phyloP scores from a whole-genome alignment of 2,797 vertebrate genomes.

The Rachycentron canadum region DNA sequence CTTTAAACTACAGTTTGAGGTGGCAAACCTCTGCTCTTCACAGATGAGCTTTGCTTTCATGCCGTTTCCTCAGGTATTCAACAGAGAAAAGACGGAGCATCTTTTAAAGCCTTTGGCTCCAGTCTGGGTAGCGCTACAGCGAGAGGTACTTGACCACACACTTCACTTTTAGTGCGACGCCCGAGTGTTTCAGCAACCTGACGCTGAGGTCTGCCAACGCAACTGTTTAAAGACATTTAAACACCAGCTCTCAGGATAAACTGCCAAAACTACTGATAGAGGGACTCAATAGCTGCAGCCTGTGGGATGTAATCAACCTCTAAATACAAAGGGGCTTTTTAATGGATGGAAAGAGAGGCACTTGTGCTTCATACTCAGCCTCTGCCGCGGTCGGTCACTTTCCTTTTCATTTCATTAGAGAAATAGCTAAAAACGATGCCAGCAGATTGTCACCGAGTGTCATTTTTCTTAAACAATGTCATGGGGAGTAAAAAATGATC shows the following conservation, averaged over 20 bases:
- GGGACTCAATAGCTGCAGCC: slow-evolving; percentile 22
- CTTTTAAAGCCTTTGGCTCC: slow-evolving; percentile 10
- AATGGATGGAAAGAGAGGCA: slow-evolving; percentile 26
- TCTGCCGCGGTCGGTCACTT: slow-evolving; percentile 2
- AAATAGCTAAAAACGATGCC: slow-evolving; percentile 11
- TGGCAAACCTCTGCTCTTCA: not conserved
- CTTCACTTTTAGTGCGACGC: slow-evolving; percentile 31
- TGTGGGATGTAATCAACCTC: slow-evolving; percentile 42
- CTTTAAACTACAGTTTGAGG: not conserved
- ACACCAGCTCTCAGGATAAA: slow-evolving; percentile 22
- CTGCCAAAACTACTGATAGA: slow-evolving; percentile 10
- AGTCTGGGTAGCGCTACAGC: not conserved
- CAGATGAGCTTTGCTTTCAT: not conserved
- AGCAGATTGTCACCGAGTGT: not conserved
- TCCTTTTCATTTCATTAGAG: slow-evolving; percentile 15
- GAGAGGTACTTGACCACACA: slow-evolving; percentile 40
- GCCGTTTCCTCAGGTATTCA: not conserved
- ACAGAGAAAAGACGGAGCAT: rapidly evolving
- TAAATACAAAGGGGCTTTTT: slow-evolving; percentile 40
- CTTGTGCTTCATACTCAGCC: slow-evolving; percentile 18
- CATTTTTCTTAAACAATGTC: not conserved
- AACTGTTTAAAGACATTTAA: slow-evolving; percentile 18
- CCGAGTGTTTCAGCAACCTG: slow-evolving; percentile 20
- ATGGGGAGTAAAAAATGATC: not conserved
- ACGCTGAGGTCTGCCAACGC: slow-evolving; percentile 9